Base-by-base conservation (phyloP, 2,113 vertebrate genomes). In the Dendropsophus ebraccatus region DNA sequence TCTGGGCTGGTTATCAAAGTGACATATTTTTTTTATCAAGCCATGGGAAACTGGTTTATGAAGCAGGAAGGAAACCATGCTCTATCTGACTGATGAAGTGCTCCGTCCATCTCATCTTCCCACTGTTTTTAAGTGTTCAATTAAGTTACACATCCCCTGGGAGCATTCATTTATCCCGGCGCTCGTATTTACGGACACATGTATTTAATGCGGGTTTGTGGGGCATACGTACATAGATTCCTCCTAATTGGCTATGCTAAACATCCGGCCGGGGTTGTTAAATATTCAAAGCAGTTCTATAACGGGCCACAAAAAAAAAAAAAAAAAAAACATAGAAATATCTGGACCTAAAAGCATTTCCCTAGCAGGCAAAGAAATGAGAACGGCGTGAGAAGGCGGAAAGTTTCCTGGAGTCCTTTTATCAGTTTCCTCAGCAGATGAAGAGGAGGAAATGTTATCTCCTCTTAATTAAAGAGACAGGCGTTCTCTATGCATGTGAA, bases 11-110 rank as follows among this genome's bases (percentile, higher is more conserved):
- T 90, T 90, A 83, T 91, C 19, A 0, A 86, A 79, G 83, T 0
- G 76, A 87, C 84, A 87, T 70, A 41, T 67, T 87, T 89, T 77
- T 81, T 89, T 83, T 79, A 37, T 86, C 78, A 81, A 79, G 86
- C 88, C 88, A 84, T 76, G 88, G 89, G 90, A 92, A 91, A 90
- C 72, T 76, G 89, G 83, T 87, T 87, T 90, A 52, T 52, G 50
- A 84, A 84, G 84, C 80, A 88, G 89, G 88, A 88, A 91, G 88
- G 84, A 92, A 88, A 87, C 17, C 9, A 80, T 88, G 87, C 86
- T 87, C 81, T 75, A 74, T 70, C 16, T 88, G 81, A 84, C 30
- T 2, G 0, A 75, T 58, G 87, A 90, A 89, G 77, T 82, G 56
- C 41, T 91, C 87, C 88, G 74, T 78, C n/a, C 23, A 56, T 78